These are phyloP conservation scores for Argyresthia goedartella DNA, from an alignment of 2,888 invertebrate species.

Conservation along the genomic window DNA sequence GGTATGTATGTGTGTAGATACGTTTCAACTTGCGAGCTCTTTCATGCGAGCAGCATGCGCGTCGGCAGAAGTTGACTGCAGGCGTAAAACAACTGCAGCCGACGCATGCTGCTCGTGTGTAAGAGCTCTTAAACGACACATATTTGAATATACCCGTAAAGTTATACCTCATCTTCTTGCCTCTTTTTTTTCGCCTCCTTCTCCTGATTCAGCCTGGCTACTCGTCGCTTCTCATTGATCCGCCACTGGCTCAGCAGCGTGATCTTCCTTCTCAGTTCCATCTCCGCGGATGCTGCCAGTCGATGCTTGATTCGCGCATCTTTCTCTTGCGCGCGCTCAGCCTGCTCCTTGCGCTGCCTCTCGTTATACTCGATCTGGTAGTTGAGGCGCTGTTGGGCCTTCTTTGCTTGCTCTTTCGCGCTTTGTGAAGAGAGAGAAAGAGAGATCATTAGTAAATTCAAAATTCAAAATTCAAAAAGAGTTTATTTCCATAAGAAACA, in stretches of 20 bases:
- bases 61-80: too few species aligned
- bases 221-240: conserved; percentile 45
- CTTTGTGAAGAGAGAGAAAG: conserved; percentile 18
- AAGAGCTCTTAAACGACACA: neutral
- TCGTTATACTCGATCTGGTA: conserved; percentile 50
- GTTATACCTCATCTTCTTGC: conserved; percentile 37
- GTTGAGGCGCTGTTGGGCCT: conserved; percentile 43
- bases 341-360: conserved; percentile 40
- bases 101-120: too few species aligned
- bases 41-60: too few species aligned
- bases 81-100: too few species aligned
- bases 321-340: conserved; percentile 35
- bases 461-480: too few species aligned
- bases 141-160: neutral
- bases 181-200: conserved; percentile 32
- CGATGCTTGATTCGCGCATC: conserved; percentile 48
- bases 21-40: too few species aligned
- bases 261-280: conserved; percentile 55
- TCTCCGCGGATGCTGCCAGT: conserved; percentile 52
- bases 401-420: conserved; percentile 50
- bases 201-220: conserved; percentile 41
- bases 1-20: too few species aligned
- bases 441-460: neutral
- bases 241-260: conserved; percentile 59
- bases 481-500: too few species aligned